A percentile compares a stretch with the other conserved stretches of the same genome.
phyloP scores from a whole-genome alignment of 2,797 vertebrate species.

The Garrulus glandarius region DNA sequence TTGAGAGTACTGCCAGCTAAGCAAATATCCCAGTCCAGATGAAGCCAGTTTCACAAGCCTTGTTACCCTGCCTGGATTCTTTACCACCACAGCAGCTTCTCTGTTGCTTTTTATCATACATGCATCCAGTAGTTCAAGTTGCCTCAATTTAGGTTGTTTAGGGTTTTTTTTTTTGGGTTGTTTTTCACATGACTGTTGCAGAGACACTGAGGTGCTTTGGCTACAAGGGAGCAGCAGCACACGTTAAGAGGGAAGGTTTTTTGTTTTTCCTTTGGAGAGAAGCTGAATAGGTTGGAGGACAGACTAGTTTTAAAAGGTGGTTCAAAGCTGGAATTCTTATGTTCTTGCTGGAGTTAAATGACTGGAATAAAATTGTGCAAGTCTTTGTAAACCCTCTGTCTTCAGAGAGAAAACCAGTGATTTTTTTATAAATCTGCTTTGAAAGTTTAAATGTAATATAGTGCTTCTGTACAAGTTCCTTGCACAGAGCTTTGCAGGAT shows the following conservation, averaged over 20 bases:
- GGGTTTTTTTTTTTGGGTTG: background rate
- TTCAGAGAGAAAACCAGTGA: background rate
- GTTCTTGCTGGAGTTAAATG: background rate
- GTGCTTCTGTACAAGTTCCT: background rate
- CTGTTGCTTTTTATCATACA: background rate
- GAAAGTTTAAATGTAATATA: background rate
- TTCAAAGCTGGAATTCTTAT: background rate
- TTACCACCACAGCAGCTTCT: background rate
- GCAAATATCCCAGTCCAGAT: background rate
- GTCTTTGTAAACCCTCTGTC: background rate
- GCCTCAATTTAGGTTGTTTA: background rate
- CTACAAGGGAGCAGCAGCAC: background rate
- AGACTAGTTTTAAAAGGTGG: background rate
- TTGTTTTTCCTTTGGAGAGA: background rate
- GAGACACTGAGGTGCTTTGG: background rate
- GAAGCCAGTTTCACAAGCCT: background rate
- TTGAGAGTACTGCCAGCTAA: background rate
- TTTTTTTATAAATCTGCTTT: background rate
- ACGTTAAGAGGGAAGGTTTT: accelerated
- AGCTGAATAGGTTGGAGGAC: background rate
- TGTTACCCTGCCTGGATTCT: background rate
- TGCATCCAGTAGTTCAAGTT: background rate
- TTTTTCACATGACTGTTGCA: background rate
- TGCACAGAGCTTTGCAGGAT: background rate
- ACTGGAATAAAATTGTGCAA: background rate